Evolutionary conservation across 53 echinoderm and acorn worm genomes (phyloP).

Genomic region (Holothuria scabra): DNA sequence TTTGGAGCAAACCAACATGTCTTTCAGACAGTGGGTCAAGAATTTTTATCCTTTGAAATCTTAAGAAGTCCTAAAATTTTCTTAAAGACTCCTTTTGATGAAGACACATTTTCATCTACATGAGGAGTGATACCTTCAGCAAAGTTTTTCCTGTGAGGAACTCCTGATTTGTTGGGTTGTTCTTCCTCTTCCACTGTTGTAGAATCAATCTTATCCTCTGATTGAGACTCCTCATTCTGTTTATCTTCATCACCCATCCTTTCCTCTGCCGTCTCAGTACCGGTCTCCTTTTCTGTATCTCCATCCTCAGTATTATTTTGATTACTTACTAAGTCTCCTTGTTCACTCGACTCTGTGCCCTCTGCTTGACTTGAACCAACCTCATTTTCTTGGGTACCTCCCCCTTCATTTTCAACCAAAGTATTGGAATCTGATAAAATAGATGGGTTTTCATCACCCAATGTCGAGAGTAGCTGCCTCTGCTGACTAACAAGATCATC

Average conservation of each 20-base stretch:
- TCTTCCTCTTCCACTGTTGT: conserved; percentile 21
- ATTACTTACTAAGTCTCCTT: not conserved
- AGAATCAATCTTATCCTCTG: not conserved
- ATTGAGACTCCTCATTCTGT: not conserved
- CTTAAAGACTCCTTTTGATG: conserved; percentile 85
- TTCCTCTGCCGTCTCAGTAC: not conserved
- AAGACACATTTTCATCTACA: conserved; percentile 73
- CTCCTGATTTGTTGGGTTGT: conserved; percentile 85
- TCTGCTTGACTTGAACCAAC: not conserved
- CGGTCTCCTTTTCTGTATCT: not conserved
- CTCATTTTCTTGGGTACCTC: not conserved
- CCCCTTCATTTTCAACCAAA: conserved; percentile 43
- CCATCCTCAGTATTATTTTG: not conserved
- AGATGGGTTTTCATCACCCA: not conserved
- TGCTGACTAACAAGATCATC: conserved; percentile 36
- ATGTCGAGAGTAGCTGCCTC: not conserved
- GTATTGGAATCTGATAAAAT: conserved; percentile 24
- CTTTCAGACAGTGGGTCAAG: not conserved
- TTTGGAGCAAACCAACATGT: not conserved
- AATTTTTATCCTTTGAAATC: conserved; percentile 8
- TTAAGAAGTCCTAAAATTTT: conserved; percentile 62
- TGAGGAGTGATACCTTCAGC: conserved; percentile 92
- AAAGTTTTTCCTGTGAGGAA: conserved; percentile 86
- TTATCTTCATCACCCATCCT: not conserved
- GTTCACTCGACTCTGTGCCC: not conserved